These are phyloP conservation scores for Neodon shergylaensis DNA, from an alignment of 2,113 vertebrate species.

Conservation along the genomic window DNA sequence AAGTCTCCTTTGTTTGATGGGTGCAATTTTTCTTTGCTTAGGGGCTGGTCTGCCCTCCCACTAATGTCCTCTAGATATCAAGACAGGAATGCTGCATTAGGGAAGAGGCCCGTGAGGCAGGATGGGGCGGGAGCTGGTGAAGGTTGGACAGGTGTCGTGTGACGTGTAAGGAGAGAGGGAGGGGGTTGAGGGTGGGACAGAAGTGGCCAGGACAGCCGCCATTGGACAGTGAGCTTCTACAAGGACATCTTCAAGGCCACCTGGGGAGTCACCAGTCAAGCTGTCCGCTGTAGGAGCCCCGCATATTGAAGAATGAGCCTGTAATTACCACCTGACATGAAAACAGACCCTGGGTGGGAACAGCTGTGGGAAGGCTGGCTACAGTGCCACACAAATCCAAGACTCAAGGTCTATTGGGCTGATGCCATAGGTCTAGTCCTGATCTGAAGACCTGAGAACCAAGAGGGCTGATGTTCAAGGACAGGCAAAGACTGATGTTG, in stretches of 20 bases:
- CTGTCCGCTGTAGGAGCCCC: too few relatives aligned
- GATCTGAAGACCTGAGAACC: neutral
- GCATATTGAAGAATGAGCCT: neutral
- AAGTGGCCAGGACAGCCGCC: neutral
- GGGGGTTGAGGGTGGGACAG: neutral
- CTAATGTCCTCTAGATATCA: neutral
- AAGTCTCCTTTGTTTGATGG: neutral
- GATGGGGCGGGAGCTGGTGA: neutral
- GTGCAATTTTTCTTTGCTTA: neutral
- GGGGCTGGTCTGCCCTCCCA: neutral
- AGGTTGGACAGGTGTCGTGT: neutral
- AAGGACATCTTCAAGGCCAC: neutral
- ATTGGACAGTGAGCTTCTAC: neutral
- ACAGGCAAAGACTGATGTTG: neutral
- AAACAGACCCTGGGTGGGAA: neutral
- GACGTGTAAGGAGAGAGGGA: neutral
- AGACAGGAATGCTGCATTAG: neutral
- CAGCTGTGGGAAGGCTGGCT: neutral
- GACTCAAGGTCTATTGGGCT: neutral
- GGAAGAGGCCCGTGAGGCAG: neutral
- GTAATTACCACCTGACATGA: neutral
- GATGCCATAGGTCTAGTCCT: too few relatives aligned
- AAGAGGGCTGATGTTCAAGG: too few relatives aligned
- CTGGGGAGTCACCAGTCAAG: neutral
- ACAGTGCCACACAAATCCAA: neutral